phyloP scores from a whole-genome alignment of 2,113 vertebrate species.

The Mustela nigripes region DNA sequence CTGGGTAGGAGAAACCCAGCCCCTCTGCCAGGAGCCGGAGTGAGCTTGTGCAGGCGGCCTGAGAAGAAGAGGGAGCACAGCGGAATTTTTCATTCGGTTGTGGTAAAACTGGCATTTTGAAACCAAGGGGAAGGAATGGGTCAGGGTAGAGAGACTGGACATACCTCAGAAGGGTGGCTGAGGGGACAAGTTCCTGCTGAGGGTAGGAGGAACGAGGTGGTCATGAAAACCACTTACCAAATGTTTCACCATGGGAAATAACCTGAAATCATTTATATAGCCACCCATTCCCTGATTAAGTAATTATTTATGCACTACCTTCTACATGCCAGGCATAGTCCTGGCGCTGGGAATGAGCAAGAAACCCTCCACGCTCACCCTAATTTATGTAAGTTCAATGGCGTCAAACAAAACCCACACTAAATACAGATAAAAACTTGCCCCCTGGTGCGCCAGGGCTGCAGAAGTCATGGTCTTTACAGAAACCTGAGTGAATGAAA shows the following conservation, averaged over 20 bases:
- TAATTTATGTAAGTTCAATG: neutral
- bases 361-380: neutral
- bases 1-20: neutral
- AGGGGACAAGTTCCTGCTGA: neutral
- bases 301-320: neutral
- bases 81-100: neutral
- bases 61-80: neutral
- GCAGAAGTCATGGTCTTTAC: neutral
- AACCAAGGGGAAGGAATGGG: neutral
- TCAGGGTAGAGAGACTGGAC: neutral
- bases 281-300: neutral
- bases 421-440: neutral
- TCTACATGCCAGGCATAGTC: neutral
- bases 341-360: neutral
- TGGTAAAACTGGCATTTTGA: neutral
- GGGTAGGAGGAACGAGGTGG: neutral
- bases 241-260: neutral
- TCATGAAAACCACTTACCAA: neutral
- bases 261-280: neutral
- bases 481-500: neutral
- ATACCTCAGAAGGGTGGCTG: neutral
- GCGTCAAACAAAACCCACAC: conserved; percentile 17
- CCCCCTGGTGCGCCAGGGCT: neutral
- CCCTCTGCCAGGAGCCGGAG: neutral
- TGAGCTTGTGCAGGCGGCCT: neutral